Evolutionary conservation across 1,140 invertebrate genomes (phyloP), one percentile per base, ranked within the genome.

Genomic region (Meloidogyne floridensis): DNA sequence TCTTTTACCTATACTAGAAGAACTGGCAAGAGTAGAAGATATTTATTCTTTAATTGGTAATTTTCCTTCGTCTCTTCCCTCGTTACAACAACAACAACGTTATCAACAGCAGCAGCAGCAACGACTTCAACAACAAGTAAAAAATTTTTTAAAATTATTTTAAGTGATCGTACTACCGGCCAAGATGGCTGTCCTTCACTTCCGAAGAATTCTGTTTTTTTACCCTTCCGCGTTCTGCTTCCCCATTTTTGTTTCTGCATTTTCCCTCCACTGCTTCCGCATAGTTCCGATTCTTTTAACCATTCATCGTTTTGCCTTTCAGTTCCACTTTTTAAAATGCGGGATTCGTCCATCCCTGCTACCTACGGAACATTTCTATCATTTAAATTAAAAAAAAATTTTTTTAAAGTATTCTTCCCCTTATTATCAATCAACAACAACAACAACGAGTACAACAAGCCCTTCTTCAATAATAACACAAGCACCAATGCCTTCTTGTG

Each of bases 1-100:
- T 91, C 92, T 98, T 87, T 95, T 98, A 90, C 96, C 96, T 81
- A 95, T 97, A 90, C 95, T 98, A 91, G 96, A 97, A 91, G 95
- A 95, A 91, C 92, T 98, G 83, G 95, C 95, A 91, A 95, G 94
- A 20, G 59, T 69, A 9, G 86, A 87, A 70, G 83, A 88, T 77
- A 86, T 87, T 75, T 87, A 87, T 76, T 71, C 82, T 9, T 84
- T 88, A 13, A 65, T 65, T 65, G 59, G 59, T 1, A 65, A 65
- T 18, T 65, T 65, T 82, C 59, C 59, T 65, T 65, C 59, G 4
- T 6, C 15, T n/a, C 5, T 65, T 3, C 7, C 59, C 7, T 65
- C 59, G n/a, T n/a, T 18, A 13, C 56, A 59, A 65, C 59, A 65
- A 65, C 59, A 65, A 65, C 59, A 65, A 65, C 59, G 59, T n/a